Evolutionary conservation across 2,888 invertebrate genomes (phyloP), one percentile per base, ranked within the genome.

Genomic region (Zeuzera pyrina): DNA sequence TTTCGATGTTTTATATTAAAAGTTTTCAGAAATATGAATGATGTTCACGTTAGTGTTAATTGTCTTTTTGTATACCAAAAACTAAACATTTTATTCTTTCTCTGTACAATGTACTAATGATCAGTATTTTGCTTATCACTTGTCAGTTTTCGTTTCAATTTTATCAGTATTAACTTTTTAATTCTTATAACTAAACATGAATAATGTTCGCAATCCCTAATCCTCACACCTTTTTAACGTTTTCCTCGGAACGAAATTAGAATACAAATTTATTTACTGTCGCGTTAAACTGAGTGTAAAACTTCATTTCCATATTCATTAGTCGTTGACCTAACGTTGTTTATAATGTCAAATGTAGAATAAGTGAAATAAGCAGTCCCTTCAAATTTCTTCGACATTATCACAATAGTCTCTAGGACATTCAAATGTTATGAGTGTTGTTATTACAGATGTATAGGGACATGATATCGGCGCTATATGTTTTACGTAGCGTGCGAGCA

Each of bases 241-340:
- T 33, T 21, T 26, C 19, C 19, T 19, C 25, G 12, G 8, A 12
- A 25, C 25, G 36, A 58, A 61, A 73, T 74, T 74, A 64, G 60
- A 68, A 71, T 73, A 70, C 52, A 61, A 72, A 74, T 69, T n/a
- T 61, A 67, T 61, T 64, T 57, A 61, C 49, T 63, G 66, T 59
- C 57, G 54, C 49, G 63, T 63, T 71, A 57, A 76, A 76, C 72
- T 62, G 72, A 55, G 66, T 60, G 64, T 62, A 66, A 52, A 62
- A 59, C 50, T 57, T 47, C 58, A 65, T 72, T 57, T 71, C 57
- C 68, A 74, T 76, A 74, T 74, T 77, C 65, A 74, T 72, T 60
- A 66, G 55, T 65, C 58, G 59, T 39, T 55, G 62, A 58, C 57
- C 59, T 52, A 48, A 23, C 28, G 13, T 33, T n/a, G n/a, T n/a